Base-by-base conservation (phyloP, 2,113 vertebrate species). In the Ceyx melanurus region DNA sequence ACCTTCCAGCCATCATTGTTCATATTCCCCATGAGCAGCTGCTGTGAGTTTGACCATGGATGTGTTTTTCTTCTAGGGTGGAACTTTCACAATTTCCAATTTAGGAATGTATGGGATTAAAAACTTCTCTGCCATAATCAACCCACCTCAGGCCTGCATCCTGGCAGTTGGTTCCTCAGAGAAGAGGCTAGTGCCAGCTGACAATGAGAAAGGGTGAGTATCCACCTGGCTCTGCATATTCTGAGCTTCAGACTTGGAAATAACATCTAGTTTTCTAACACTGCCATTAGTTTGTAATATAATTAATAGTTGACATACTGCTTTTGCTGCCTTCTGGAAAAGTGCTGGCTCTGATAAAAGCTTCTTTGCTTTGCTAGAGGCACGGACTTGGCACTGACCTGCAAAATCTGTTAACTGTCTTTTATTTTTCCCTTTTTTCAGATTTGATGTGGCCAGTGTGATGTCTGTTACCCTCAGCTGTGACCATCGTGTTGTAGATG, bases 21-120 rank as follows among this genome's bases (percentile, higher is more conserved):
- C 9, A 4, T 45, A 22, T 26, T 45, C 57, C 45, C 33, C 10
- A 2, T 15, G 6, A 86, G 9, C 40, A 29, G 31, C 21, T 61
- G 37, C 15, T 67, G 33, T 28, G 37, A 64, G 7, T n/a, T 61
- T 82, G 7, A 18, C 46, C 56, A 1, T 10, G 42, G 15, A 53
- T 45, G 66, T 82, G 14, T 64, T 84, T 82, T 74, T 73, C 67
- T 79, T 88, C 16, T 67, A 99, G 99, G 99, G 99, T 78, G 99
- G 99, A 15, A 99, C 99, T 29, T 99, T 99, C 96, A 99, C 99
- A 2, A 98, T 99, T 94, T 99, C 99, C 58, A 99, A 99, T 96
- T 97, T 99, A 94, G 99, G 99, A 73, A 99, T 99, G 99, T 99
- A 98, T 95, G 99, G 99, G n/a, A 96, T 99, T 97, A 99, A 99